These are phyloP conservation scores for Andrena bucephala DNA, from an alignment of 2,888 invertebrate genomes.

Conservation along the genomic window DNA sequence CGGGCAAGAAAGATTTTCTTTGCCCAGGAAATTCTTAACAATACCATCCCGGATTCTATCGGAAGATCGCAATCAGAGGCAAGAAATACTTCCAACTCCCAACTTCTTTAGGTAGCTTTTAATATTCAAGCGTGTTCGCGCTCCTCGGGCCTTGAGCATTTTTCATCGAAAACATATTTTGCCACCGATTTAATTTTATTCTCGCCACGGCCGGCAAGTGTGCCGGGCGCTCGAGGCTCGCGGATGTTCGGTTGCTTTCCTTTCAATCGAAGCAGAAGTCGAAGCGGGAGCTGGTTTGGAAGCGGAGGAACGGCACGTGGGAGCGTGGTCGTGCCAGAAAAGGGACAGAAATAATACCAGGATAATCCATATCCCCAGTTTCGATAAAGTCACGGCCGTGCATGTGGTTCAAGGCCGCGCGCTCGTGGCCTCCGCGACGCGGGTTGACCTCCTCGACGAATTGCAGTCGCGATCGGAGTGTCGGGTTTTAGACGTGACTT, in stretches of 20 bases:
- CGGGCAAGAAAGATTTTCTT: conserved; percentile 24
- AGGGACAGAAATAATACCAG: conserved; percentile 25
- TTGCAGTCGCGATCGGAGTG: conserved; percentile 63
- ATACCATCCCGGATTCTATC: background rate
- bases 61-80: background rate
- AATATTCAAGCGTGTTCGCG: conserved; percentile 11
- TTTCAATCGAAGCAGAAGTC: background rate
- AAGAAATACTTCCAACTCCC: conserved; percentile 7
- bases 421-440: conserved; percentile 38
- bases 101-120: conserved; percentile 12
- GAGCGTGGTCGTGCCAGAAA: conserved; percentile 23
- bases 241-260: background rate
- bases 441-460: conserved; percentile 52
- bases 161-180: conserved; percentile 19
- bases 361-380: conserved; percentile 42
- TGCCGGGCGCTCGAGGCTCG: background rate
- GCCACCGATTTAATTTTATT: background rate
- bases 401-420: conserved; percentile 60
- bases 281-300: background rate
- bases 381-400: conserved; percentile 62
- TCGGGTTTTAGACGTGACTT: conserved; percentile 65
- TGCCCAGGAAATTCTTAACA: conserved; percentile 23
- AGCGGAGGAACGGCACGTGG: conserved; percentile 20
- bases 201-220: background rate
- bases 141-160: conserved; percentile 1